These are phyloP conservation scores for Meles meles DNA, from an alignment of 2,113 vertebrate species.

Conservation along the genomic window DNA sequence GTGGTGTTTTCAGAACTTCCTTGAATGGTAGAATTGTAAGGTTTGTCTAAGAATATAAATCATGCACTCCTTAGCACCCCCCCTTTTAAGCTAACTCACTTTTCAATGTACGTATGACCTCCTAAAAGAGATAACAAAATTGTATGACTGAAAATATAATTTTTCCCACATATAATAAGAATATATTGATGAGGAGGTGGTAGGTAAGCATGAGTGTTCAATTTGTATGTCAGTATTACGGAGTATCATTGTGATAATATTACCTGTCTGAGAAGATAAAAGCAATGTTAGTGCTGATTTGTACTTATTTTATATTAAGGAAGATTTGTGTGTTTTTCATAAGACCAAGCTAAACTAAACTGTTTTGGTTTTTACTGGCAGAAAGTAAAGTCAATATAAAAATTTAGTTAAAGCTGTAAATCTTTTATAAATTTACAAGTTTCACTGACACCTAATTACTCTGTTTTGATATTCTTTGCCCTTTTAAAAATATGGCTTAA, in stretches of 20 bases:
- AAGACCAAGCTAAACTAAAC: neutral
- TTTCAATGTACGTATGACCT: neutral
- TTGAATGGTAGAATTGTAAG: neutral
- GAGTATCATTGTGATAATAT: neutral
- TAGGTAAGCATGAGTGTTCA: neutral
- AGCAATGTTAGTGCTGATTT: neutral
- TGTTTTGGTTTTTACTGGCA: slow-evolving; percentile 26
- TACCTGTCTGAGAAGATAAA: neutral
- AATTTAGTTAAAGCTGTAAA: slow-evolving; percentile 42
- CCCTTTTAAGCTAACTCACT: neutral
- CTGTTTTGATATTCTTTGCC: slow-evolving; percentile 15
- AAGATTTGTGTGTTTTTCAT: neutral
- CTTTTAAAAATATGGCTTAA: slow-evolving; percentile 22
- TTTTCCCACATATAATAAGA: neutral
- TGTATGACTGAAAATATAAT: neutral
- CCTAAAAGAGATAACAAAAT: neutral
- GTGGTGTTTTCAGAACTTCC: neutral
- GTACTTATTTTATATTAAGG: slow-evolving; percentile 4
- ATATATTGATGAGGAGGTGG: neutral
- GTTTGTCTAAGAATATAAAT: slow-evolving; percentile 10
- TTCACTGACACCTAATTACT: neutral
- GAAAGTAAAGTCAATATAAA: slow-evolving; percentile 40
- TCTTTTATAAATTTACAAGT: slow-evolving; percentile 7
- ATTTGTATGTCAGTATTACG: neutral
- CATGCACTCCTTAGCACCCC: neutral